Evolutionary conservation across 2,113 vertebrate genomes (phyloP).

Genomic region (Narcine bancroftii): DNA sequence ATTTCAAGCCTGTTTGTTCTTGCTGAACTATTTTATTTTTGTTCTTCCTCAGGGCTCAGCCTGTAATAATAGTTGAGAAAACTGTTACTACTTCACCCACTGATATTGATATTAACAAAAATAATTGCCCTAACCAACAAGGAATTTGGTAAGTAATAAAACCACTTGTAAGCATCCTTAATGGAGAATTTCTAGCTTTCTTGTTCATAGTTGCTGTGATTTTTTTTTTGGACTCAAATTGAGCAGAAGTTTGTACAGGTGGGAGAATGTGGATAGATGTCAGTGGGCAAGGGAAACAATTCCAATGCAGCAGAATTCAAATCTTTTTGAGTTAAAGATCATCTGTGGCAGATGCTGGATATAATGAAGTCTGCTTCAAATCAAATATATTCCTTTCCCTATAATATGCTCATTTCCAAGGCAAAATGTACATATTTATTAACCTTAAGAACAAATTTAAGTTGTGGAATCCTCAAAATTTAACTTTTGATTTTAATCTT

Average conservation of each 20-base stretch:
- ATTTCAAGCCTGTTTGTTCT: not conserved
- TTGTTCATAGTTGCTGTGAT: not conserved
- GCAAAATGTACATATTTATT: not conserved
- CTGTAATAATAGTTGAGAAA: conserved; percentile 74
- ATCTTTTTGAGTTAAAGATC: not conserved
- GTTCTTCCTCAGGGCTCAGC: conserved; percentile 62
- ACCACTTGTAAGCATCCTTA: not conserved
- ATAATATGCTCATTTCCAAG: not conserved
- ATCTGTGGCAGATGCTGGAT: not conserved
- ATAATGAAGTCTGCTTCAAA: not conserved
- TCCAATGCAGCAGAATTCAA: not conserved
- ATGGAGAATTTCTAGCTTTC: not conserved
- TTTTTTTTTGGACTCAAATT: not conserved
- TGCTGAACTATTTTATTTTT: not conserved
- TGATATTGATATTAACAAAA: conserved; percentile 62
- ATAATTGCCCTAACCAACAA: conserved; percentile 56
- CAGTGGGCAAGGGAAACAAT: not conserved
- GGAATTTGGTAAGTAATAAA: conserved; percentile 68
- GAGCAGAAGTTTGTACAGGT: not conserved
- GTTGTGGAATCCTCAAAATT: not conserved
- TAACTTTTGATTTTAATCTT: not conserved
- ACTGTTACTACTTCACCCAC: conserved; percentile 65
- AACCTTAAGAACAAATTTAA: not conserved
- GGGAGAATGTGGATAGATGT: not conserved
- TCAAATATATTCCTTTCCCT: not conserved